These are phyloP conservation scores for Seriola dumerili DNA, from an alignment of 2,113 vertebrate genomes.

Conservation along the genomic window DNA sequence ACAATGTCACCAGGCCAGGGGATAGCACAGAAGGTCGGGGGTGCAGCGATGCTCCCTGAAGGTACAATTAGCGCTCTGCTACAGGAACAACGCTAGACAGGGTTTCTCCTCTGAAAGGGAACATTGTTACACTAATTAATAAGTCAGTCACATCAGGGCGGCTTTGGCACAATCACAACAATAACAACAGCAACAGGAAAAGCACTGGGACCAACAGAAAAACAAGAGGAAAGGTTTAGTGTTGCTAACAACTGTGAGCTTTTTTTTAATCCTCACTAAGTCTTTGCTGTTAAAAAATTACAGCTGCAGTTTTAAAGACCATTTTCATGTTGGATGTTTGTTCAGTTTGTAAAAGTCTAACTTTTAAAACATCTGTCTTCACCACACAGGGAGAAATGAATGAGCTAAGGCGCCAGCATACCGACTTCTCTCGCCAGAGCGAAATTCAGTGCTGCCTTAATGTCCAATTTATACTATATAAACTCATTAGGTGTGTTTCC, in stretches of 20 bases:
- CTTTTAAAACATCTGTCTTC: too few species aligned
- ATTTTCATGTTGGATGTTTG: too few species aligned
- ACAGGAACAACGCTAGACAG: slow-evolving; percentile 55
- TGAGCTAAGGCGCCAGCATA: neutral
- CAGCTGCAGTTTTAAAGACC: neutral
- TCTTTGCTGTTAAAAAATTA: neutral
- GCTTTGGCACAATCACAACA: slow-evolving; percentile 38
- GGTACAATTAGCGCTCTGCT: slow-evolving; percentile 69
- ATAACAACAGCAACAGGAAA: slow-evolving; percentile 10
- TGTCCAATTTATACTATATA: too few species aligned
- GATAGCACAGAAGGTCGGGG: slow-evolving; percentile 35
- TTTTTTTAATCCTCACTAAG: too few species aligned
- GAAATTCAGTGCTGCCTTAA: too few species aligned
- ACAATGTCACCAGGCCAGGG: slow-evolving; percentile 64
- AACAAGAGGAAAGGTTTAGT: slow-evolving; percentile 7
- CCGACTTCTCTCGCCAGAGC: neutral
- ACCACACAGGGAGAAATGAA: too few species aligned
- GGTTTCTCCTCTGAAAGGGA: slow-evolving; percentile 54
- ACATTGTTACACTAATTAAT: slow-evolving; percentile 73
- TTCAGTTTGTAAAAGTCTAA: too few species aligned
- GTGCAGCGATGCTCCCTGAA: slow-evolving; percentile 55
- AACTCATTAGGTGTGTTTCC: too few species aligned
- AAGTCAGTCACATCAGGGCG: slow-evolving; percentile 42
- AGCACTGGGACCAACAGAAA: neutral
- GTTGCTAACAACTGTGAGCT: neutral